phyloP scores from a whole-genome alignment of 1,140 invertebrate genomes.

The Lordiphosa stackelbergi region DNA sequence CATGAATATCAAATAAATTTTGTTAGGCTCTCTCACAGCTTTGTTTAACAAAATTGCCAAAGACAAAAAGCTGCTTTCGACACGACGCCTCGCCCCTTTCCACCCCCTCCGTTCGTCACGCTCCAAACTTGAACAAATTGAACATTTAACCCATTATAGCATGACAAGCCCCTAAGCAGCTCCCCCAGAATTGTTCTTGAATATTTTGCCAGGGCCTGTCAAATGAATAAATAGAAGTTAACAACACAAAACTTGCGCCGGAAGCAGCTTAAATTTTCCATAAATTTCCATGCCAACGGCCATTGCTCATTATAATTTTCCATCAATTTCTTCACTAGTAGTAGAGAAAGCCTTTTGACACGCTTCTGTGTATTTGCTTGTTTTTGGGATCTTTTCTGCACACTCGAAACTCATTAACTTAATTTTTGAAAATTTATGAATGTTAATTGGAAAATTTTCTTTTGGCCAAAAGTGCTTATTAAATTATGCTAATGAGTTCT shows the following conservation, averaged over 20 bases:
- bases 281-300: constrained; percentile 69
- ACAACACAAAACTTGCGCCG: constrained; percentile 19
- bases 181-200: not conserved
- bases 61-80: constrained; percentile 49
- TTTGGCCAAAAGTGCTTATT: constrained; percentile 63
- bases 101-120: not conserved
- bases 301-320: constrained; percentile 69
- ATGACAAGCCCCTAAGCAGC: constrained; percentile 9
- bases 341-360: constrained; percentile 41
- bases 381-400: constrained; percentile 17
- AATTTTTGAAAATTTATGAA: constrained; percentile 74
- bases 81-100: constrained; percentile 2
- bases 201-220: constrained; percentile 17
- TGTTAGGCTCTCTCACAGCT: constrained; percentile 9
- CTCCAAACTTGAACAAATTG: constrained; percentile 55
- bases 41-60: constrained; percentile 22
- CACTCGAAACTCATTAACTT: constrained; percentile 70
- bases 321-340: constrained; percentile 44
- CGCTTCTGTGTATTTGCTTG: constrained; percentile 33
- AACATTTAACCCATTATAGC: constrained; percentile 69
- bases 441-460: constrained; percentile 72
- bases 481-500: constrained; percentile 74
- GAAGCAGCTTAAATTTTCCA: constrained; percentile 59
- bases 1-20: constrained; percentile 68
- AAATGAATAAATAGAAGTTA: constrained; percentile 58